Conservation (phyloP, 2,888 invertebrate species). For the Caenorhabditis doughertyi region DNA sequence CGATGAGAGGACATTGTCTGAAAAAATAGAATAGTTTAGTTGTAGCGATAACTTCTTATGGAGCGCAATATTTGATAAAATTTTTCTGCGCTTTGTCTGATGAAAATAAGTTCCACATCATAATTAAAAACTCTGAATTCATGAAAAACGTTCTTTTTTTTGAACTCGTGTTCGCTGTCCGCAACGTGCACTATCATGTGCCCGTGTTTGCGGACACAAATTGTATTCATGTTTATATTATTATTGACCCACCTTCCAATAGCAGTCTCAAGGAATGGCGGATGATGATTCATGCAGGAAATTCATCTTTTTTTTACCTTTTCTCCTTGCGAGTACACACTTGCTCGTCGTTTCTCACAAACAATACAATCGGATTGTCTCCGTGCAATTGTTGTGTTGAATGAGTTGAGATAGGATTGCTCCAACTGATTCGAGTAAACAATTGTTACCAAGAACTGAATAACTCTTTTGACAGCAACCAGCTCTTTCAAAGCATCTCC, state of each 20-base stretch:
- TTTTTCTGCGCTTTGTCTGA: too few relatives aligned
- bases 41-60: too few relatives aligned
- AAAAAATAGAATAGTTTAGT: constrained; percentile 2
- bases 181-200: constrained; percentile 19
- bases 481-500: constrained; percentile 86
- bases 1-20: constrained; percentile 85
- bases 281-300: constrained; percentile 68
- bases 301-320: constrained; percentile 47
- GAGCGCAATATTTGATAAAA: too few relatives aligned
- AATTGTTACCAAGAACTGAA: constrained; percentile 87
- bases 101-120: too few relatives aligned
- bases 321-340: constrained; percentile 65
- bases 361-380: constrained; percentile 69
- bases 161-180: not conserved
- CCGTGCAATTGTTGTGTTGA: constrained; percentile 71
- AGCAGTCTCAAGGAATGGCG: constrained; percentile 91
- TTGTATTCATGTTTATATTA: not conserved
- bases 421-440: constrained; percentile 95
- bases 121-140: too few relatives aligned
- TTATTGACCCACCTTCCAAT: constrained; percentile 86
- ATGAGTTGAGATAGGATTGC: constrained; percentile 88
- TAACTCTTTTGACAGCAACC: constrained; percentile 76
- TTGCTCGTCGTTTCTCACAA: constrained; percentile 68
- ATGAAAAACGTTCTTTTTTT: not conserved
- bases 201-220: constrained; percentile 26